phyloP scores from a whole-genome alignment of 2,797 vertebrate species.

The Gila robusta region DNA sequence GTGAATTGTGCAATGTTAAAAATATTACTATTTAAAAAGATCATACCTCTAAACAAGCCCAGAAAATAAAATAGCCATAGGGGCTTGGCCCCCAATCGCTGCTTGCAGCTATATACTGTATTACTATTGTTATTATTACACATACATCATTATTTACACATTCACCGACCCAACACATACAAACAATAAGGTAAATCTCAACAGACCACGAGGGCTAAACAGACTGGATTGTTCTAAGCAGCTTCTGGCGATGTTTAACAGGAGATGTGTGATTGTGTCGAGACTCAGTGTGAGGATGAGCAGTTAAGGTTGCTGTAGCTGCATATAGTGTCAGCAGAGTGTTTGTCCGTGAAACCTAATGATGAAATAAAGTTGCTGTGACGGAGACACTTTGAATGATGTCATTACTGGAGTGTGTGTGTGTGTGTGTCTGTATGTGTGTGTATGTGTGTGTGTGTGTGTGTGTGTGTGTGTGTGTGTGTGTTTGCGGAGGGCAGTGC shows the following conservation, averaged over 20 bases:
- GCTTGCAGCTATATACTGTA: no score
- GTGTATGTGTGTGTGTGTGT: conserved; percentile 10
- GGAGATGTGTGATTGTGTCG: neutral
- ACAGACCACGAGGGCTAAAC: neutral
- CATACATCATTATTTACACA: neutral
- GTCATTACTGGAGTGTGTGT: conserved; percentile 38
- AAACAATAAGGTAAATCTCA: neutral
- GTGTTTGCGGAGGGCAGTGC: neutral
- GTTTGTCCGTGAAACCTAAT: conserved; percentile 45
- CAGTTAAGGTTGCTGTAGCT: neutral
- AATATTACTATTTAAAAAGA: no score
- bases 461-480: conserved; percentile 2
- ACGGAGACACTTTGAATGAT: conserved; percentile 43
- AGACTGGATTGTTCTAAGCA: neutral
- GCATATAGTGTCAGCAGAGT: conserved; percentile 3
- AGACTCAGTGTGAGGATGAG: neutral
- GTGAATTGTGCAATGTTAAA: no score
- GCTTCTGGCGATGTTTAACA: conserved; percentile 11
- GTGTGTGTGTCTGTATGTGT: conserved; percentile 1
- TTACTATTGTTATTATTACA: no score
- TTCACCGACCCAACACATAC: neutral
- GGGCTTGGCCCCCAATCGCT: no score
- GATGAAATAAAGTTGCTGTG: conserved; percentile 55
- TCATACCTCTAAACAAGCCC: no score
- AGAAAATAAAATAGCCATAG: no score